Conservation (phyloP, 2,888 invertebrate species). For the Drosophila rellima region DNA sequence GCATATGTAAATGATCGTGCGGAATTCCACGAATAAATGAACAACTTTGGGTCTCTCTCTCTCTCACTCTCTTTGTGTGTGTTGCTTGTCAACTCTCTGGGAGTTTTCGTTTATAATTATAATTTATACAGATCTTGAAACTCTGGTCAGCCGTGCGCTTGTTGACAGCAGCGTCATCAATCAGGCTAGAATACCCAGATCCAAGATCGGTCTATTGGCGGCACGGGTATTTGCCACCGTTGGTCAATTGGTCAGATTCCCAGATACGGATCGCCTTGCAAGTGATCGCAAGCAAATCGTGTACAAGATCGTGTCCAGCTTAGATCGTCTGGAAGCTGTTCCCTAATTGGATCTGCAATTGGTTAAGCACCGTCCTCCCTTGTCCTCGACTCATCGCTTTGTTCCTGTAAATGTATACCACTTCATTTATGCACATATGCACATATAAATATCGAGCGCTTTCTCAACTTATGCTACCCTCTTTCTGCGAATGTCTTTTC, state of each 20-base stretch:
- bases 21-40: conserved; percentile 78
- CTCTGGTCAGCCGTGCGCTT: conserved; percentile 51
- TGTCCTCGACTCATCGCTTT: conserved; percentile 36
- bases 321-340: conserved; percentile 29
- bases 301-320: conserved; percentile 52
- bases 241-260: conserved; percentile 17
- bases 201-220: conserved; percentile 42
- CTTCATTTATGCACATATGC: conserved; percentile 57
- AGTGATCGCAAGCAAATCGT: conserved; percentile 62
- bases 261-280: conserved; percentile 57
- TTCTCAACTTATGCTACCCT: conserved; percentile 3
- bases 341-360: conserved; percentile 65
- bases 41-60: conserved; percentile 70
- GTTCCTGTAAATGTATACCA: conserved; percentile 70
- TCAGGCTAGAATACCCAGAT: conserved; percentile 53
- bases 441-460: background rate
- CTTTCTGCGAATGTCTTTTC: conserved; percentile 1
- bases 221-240: conserved; percentile 59
- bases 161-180: conserved; percentile 72
- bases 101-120: conserved; percentile 72
- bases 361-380: conserved; percentile 11
- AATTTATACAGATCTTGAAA: conserved; percentile 73
- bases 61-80: conserved; percentile 8
- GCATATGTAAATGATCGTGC: conserved; percentile 77
- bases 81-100: conserved; percentile 10